These are phyloP conservation scores for Gasterosteus nipponicus DNA, from an alignment of 2,113 vertebrate genomes.

Conservation along the genomic window DNA sequence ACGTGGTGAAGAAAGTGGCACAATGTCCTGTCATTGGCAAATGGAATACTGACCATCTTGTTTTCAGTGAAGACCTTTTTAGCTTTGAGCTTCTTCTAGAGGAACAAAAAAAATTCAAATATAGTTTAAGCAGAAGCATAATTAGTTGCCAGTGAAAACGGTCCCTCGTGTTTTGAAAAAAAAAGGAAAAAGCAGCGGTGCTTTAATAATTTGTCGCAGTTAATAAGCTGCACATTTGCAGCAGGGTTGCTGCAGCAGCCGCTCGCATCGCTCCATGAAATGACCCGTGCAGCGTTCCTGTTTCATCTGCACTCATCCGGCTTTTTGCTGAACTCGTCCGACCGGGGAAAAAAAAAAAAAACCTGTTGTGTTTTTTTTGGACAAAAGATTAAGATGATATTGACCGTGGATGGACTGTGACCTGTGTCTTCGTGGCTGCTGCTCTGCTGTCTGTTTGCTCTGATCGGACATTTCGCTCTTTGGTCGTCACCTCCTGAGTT, in stretches of 20 bases:
- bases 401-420: conserved; percentile 22
- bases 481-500: conserved; percentile 18
- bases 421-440: not conserved
- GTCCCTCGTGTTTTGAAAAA: too few relatives aligned
- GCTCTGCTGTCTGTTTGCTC: conserved; percentile 45
- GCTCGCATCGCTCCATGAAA: not conserved
- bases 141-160: not conserved
- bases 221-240: not conserved
- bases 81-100: not conserved
- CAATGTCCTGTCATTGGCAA: not conserved
- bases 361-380: not conserved
- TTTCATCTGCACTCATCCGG: not conserved
- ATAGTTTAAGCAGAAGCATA: not conserved
- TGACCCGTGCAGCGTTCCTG: not conserved
- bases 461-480: not conserved
- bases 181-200: not conserved
- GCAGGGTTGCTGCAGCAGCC: not conserved
- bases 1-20: not conserved
- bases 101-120: not conserved
- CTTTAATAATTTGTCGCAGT: not conserved
- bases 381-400: not conserved
- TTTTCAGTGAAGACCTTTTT: not conserved
- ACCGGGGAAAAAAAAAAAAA: not conserved
- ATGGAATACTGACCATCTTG: not conserved
- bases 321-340: conserved; percentile 4